phyloP scores from a whole-genome alignment of 2,113 vertebrate genomes.

The Platanista minor region DNA sequence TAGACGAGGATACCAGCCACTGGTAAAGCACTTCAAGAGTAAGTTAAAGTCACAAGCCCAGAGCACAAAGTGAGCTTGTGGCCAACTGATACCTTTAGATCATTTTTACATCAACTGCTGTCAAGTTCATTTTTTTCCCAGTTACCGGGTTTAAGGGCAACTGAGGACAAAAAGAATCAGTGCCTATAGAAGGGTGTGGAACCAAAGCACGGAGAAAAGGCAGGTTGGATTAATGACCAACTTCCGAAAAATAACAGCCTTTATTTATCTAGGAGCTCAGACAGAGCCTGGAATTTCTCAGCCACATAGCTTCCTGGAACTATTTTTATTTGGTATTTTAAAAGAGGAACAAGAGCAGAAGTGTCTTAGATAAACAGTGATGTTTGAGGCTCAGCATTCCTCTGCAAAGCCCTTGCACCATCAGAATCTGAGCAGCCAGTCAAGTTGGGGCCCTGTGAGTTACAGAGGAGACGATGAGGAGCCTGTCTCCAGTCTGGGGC shows the following conservation, averaged over 20 bases:
- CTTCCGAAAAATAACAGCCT: slow-evolving; percentile 62
- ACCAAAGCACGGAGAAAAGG: slow-evolving; percentile 44
- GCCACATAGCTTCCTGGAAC: slow-evolving; percentile 57
- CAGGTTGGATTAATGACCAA: slow-evolving; percentile 55
- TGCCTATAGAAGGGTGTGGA: slow-evolving; percentile 48
- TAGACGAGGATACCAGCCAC: neutral
- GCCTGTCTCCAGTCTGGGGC: neutral
- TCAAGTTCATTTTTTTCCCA: neutral
- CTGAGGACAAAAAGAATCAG: slow-evolving; percentile 45
- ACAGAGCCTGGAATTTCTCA: slow-evolving; percentile 63
- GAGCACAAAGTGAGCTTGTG: neutral
- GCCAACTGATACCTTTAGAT: slow-evolving; percentile 16
- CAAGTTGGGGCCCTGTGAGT: neutral
- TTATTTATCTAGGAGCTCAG: slow-evolving; percentile 60
- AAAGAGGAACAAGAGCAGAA: slow-evolving; percentile 37
- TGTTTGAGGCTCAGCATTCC: neutral
- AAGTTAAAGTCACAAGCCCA: slow-evolving; percentile 13
- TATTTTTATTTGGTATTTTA: slow-evolving; percentile 70
- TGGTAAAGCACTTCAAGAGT: neutral
- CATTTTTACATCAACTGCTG: slow-evolving; percentile 12
- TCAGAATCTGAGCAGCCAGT: neutral
- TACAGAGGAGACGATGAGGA: neutral
- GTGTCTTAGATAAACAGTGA: slow-evolving; percentile 52
- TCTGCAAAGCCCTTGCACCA: neutral
- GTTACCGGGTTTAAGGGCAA: slow-evolving; percentile 41